Base-by-base conservation (phyloP, 2,888 invertebrate genomes). In the Epirrhoe tristata region DNA sequence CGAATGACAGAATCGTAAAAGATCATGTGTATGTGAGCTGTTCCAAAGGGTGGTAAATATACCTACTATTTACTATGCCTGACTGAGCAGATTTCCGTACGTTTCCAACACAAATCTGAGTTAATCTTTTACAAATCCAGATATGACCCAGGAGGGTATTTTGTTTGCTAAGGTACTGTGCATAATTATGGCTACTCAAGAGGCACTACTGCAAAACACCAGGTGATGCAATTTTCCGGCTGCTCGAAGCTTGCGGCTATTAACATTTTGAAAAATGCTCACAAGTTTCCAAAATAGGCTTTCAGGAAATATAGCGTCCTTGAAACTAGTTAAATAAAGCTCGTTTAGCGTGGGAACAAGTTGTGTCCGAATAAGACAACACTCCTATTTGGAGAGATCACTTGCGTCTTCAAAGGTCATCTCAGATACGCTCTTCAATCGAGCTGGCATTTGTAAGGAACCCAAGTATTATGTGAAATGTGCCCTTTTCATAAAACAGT, bases 401-500 rank as follows among this genome's bases (percentile, higher is more conserved):
- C 58, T 63, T 52, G 61, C 60, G 12, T 14, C 14, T 58, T 31
- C 12, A 56, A 58, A 58, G 64, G 58, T 50, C 55, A 51, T 24
- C 51, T 55, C 39, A 24, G 17, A 12, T 58, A 59, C 2, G 36
- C 3, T 51, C 53, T 51, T 16, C 51, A 63, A 56, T 65, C 39
- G 24, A 50, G n/a, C 46, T 57, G 59, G 31, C 59, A 63, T 67
- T 63, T 56, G 43, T 16, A 51, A 43, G 24, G 36, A 43, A 24
- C 43, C 31, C 36, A 43, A 31, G 51, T 54, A 54, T 63, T 59
- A 56, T 43, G 62, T 58, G 58, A 59, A 63, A 55, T 58, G 58
- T 56, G 59, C 67, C 67, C 67, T 63, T 59, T 59, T 39, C 58
- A 39, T 24, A 50, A 64, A 59, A 55, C 59, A 52, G 50, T 53